Percentiles rank a stretch among this genome's conserved stretches.
Evolutionary conservation across 2,113 vertebrate species (phyloP).

Genomic region (Dascyllus trimaculatus): DNA sequence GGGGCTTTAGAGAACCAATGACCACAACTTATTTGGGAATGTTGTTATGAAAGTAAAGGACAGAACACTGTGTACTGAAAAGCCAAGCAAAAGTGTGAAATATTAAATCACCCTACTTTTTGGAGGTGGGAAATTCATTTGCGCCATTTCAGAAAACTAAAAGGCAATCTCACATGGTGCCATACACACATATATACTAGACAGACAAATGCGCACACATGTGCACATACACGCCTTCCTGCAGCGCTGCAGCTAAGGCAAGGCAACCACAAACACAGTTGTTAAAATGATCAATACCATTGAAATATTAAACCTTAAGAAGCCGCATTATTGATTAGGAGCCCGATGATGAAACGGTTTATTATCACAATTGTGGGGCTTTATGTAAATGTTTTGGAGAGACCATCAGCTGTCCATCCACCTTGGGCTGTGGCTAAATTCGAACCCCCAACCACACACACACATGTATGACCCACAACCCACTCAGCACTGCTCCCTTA

Average conservation of each 20-base stretch:
- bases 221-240: slow-evolving; percentile 44
- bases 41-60: slow-evolving; percentile 34
- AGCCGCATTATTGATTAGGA: slow-evolving; percentile 95
- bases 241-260: slow-evolving; percentile 85
- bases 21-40: slow-evolving; percentile 45
- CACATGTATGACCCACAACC: slow-evolving; percentile 3
- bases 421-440: slow-evolving; percentile 36
- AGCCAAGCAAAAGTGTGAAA: slow-evolving; percentile 21
- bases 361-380: slow-evolving; percentile 87
- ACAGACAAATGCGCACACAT: not conserved
- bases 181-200: not conserved
- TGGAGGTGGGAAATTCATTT: not conserved
- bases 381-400: slow-evolving; percentile 79
- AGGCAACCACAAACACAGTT: slow-evolving; percentile 90
- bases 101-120: slow-evolving; percentile 6
- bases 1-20: slow-evolving; percentile 45
- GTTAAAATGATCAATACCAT: slow-evolving; percentile 96
- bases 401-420: slow-evolving; percentile 51
- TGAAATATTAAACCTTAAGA: slow-evolving; percentile 97
- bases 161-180: not conserved
- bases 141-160: slow-evolving; percentile 20
- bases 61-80: slow-evolving; percentile 26
- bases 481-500: slow-evolving; percentile 30
- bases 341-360: slow-evolving; percentile 97
- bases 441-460: slow-evolving; percentile 19